Evolutionary conservation across 2,113 vertebrate genomes (phyloP).

Genomic region (Brachyistius frenatus): DNA sequence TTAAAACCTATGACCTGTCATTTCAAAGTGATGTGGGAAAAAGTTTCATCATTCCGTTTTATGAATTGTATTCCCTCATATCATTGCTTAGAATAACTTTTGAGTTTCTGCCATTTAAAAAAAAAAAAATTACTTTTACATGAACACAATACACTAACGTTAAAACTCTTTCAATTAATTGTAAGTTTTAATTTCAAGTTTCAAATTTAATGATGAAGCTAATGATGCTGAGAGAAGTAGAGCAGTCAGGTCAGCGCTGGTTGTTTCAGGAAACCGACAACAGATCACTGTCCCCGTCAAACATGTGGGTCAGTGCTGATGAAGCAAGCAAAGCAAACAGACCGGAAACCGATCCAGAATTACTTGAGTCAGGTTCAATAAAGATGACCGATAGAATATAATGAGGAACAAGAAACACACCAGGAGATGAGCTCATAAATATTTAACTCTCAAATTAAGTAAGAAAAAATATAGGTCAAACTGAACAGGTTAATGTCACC

Average conservation of each 20-base stretch:
- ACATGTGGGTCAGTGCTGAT: conserved; percentile 55
- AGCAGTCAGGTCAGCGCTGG: conserved; percentile 6
- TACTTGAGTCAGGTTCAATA: too few species aligned
- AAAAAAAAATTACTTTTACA: too few species aligned
- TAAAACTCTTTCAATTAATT: too few species aligned
- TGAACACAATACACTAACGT: too few species aligned
- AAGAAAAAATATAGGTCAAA: conserved; percentile 18
- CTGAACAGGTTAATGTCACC: background rate
- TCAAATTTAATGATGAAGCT: rapidly evolving
- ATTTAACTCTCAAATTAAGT: background rate
- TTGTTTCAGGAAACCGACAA: background rate
- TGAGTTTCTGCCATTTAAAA: too few species aligned
- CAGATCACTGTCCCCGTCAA: conserved; percentile 21
- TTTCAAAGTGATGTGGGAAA: too few species aligned
- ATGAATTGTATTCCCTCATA: too few species aligned
- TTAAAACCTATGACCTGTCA: too few species aligned
- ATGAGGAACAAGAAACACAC: background rate
- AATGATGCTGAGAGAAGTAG: background rate
- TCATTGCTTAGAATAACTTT: too few species aligned
- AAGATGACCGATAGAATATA: too few species aligned
- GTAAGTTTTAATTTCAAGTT: too few species aligned
- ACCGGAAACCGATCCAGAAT: conserved; percentile 8
- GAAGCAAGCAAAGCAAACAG: background rate
- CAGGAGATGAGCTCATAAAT: background rate
- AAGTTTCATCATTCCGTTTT: too few species aligned